phyloP scores from a whole-genome alignment of 2,888 invertebrate genomes.

The Helicoverpa assulta region DNA sequence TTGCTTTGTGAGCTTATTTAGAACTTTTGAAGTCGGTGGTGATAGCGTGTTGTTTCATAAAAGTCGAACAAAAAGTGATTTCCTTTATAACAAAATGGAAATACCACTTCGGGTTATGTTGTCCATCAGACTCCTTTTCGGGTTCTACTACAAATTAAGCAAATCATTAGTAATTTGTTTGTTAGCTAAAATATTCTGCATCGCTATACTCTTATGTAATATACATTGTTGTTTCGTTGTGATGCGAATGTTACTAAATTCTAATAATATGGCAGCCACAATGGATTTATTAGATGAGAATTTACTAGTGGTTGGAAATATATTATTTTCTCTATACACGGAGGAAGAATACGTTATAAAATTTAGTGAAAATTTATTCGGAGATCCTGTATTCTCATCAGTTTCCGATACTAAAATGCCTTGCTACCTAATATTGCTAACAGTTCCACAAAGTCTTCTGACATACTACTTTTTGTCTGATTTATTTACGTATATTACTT shows the following conservation, averaged over 20 bases:
- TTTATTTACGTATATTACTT: not conserved
- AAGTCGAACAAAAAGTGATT: not conserved
- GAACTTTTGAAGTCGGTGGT: not conserved
- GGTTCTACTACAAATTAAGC: not conserved
- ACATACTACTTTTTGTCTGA: not conserved
- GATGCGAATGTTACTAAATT: not conserved
- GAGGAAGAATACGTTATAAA: not conserved
- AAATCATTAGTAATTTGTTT: not conserved
- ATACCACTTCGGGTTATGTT: not conserved
- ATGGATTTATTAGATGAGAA: not conserved
- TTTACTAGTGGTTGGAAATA: not conserved
- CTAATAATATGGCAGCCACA: not conserved
- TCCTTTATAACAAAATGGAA: not conserved
- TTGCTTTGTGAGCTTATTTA: not conserved
- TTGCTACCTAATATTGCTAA: not conserved
- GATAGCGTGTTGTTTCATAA: not conserved
- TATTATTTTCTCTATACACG: not conserved
- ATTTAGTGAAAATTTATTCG: not conserved
- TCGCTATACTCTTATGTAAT: not conserved
- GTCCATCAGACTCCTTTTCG: not conserved
- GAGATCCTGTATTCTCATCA: not conserved
- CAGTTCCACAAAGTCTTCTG: not conserved
- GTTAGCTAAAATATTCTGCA: not conserved
- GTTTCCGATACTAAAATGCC: not conserved
- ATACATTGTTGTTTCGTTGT: not conserved